These are phyloP conservation scores for Folsomia candida DNA, from an alignment of 2,888 invertebrate genomes.

Conservation along the genomic window DNA sequence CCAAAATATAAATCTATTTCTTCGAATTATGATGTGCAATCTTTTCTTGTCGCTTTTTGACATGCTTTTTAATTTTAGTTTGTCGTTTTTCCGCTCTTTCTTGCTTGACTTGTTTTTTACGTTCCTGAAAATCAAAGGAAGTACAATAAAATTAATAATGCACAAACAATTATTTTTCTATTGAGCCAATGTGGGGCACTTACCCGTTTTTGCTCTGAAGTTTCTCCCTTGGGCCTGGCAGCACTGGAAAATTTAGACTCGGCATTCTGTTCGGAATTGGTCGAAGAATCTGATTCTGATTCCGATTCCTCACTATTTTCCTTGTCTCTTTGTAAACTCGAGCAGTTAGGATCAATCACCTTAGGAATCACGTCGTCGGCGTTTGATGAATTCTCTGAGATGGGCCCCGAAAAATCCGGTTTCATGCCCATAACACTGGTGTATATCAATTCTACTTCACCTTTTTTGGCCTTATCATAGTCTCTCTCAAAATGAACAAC, in stretches of 20 bases:
- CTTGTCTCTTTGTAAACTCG: too few relatives aligned
- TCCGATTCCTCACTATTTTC: constrained; percentile 1
- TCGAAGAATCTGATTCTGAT: constrained; percentile 25
- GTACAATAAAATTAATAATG: not conserved
- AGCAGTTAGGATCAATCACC: too few relatives aligned
- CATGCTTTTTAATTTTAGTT: constrained; percentile 85
- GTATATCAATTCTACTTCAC: constrained; percentile 74
- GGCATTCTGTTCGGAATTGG: constrained; percentile 36
- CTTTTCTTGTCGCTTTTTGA: constrained; percentile 85
- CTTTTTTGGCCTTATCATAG: constrained; percentile 73
- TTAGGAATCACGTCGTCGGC: not conserved
- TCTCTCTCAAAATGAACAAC: constrained; percentile 83
- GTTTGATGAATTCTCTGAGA: constrained; percentile 14
- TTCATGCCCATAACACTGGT: constrained; percentile 83
- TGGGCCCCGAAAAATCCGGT: constrained; percentile 71
- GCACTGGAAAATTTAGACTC: constrained; percentile 45
- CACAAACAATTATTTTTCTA: not conserved
- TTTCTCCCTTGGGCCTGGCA: constrained; percentile 56
- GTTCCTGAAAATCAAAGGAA: constrained; percentile 56
- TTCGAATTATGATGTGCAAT: constrained; percentile 54
- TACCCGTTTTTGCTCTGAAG: constrained; percentile 56
- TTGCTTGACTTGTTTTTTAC: constrained; percentile 86
- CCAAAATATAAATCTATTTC: constrained; percentile 20
- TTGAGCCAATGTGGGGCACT: constrained; percentile 4
- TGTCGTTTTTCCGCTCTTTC: constrained; percentile 84